phyloP scores from a whole-genome alignment of 1,140 invertebrate species.

The Orchestia grillus region DNA sequence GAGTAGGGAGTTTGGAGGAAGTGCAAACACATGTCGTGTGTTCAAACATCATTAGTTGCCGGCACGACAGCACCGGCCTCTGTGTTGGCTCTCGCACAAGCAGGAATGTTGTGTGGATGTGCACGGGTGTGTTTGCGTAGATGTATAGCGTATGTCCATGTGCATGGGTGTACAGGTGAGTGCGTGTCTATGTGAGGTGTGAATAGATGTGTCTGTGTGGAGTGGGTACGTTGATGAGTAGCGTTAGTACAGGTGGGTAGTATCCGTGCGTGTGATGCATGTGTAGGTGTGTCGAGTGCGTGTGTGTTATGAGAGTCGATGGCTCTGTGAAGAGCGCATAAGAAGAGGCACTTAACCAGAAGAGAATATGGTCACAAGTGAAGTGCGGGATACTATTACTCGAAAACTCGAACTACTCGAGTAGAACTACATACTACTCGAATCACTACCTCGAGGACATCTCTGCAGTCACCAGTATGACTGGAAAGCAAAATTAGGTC shows the following conservation, averaged over 20 bases:
- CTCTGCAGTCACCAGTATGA: no score
- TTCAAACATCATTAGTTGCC: conserved; percentile 51
- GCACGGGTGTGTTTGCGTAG: not conserved
- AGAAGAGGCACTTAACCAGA: not conserved
- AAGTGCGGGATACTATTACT: no score
- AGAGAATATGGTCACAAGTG: not conserved
- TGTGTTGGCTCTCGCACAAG: conserved; percentile 48
- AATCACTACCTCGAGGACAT: no score
- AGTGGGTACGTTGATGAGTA: not conserved
- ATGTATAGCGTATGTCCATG: not conserved
- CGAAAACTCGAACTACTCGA: no score
- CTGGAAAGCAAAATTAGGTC: no score
- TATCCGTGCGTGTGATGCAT: not conserved
- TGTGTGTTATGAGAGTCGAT: not conserved
- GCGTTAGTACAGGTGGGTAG: not conserved
- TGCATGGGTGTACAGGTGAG: not conserved
- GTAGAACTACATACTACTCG: no score
- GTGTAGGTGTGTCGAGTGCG: not conserved
- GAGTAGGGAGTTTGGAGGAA: not conserved
- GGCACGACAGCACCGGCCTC: not conserved
- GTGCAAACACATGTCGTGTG: conserved; percentile 17
- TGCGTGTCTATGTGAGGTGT: not conserved
- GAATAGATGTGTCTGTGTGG: not conserved
- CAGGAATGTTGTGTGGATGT: conserved; percentile 7
- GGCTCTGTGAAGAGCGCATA: not conserved